Evolutionary conservation across 2,888 invertebrate species (phyloP).

Genomic region (Bellardia bayeri): DNA sequence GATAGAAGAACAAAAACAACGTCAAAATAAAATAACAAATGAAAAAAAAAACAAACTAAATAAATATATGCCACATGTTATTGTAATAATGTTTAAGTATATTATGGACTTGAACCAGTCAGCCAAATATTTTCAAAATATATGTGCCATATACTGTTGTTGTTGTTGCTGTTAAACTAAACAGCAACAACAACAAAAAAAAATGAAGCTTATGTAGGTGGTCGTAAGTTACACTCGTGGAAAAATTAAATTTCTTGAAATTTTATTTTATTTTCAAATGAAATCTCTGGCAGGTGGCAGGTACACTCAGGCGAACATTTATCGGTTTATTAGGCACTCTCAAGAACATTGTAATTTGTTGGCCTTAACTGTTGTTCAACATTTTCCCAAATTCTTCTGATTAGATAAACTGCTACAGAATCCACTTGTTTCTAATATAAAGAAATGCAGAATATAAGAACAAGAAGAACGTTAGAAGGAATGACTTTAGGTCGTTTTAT

Average conservation of each 20-base stretch:
- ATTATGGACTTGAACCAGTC: slow-evolving; percentile 70
- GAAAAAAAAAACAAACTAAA: slow-evolving; percentile 32
- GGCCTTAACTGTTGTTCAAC: too few species aligned
- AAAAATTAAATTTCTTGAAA: slow-evolving; percentile 18
- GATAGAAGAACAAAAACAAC: slow-evolving; percentile 41
- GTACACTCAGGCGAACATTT: too few species aligned
- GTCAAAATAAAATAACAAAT: background rate
- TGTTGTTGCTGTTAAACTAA: slow-evolving; percentile 12
- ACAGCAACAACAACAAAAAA: background rate
- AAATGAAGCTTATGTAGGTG: slow-evolving; percentile 66
- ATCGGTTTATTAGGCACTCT: too few species aligned
- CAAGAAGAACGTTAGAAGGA: too few species aligned
- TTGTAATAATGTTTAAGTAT: slow-evolving; percentile 69
- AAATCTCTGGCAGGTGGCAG: too few species aligned
- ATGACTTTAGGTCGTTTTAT: too few species aligned
- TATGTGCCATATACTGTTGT: slow-evolving; percentile 58
- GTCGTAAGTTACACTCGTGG: slow-evolving; percentile 57
- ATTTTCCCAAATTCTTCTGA: too few species aligned
- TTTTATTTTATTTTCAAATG: too few species aligned
- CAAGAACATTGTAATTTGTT: too few species aligned
- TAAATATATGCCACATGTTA: slow-evolving; percentile 70
- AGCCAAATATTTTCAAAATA: slow-evolving; percentile 65
- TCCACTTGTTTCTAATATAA: too few species aligned
- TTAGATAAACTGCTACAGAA: too few species aligned
- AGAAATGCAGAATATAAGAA: too few species aligned